Evolutionary conservation across 2,113 vertebrate species (phyloP), one percentile per base, ranked within the genome.

Genomic region (Onychorhynchus coronatus): DNA sequence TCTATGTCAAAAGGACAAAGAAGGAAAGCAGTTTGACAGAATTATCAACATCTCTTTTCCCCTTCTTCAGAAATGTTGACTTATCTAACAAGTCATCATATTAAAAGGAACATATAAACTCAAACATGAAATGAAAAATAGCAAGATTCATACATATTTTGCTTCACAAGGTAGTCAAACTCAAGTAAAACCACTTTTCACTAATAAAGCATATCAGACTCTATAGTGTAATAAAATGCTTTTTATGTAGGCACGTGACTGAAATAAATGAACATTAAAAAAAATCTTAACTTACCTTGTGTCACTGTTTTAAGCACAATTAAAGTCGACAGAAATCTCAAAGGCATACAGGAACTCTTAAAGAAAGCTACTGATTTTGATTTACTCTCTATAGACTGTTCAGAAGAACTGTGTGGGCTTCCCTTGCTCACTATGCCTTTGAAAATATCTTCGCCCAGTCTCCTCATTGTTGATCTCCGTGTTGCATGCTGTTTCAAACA

Each of bases 241-340:
- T 85, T 56, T 52, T 52, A 30, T 47, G 22, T 35, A 44, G 58
- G 31, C 15, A 63, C 6, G 28, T 4, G 7, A 80, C 30, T 66
- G 22, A 76, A 91, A 55, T 25, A 70, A 31, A 62, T 20, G 13
- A 33, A 47, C 27, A 28, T 14, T 8, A 2, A 59, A 78, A 62
- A 42, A 77, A 67, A 47, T 17, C 8, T 91, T 72, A 75, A 68
- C 96, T 94, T 97, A 99, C 99, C 99, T 98, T 98, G 98, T 83
- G 98, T 98, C 89, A 99, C 95, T 74, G 99, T 99, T 97, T 96
- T 98, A 47, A 99, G 98, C 94, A 99, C 93, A 96, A 99, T 98
- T 93, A 99, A 97, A 68, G 97, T 98, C 81, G 99, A 99, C 75
- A 99, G 93, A 87, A 99, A 97, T 76, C 98, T 97, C 78, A 98